Base-by-base conservation (phyloP, 2,888 invertebrate genomes). In the Cremastinae sp. region DNA sequence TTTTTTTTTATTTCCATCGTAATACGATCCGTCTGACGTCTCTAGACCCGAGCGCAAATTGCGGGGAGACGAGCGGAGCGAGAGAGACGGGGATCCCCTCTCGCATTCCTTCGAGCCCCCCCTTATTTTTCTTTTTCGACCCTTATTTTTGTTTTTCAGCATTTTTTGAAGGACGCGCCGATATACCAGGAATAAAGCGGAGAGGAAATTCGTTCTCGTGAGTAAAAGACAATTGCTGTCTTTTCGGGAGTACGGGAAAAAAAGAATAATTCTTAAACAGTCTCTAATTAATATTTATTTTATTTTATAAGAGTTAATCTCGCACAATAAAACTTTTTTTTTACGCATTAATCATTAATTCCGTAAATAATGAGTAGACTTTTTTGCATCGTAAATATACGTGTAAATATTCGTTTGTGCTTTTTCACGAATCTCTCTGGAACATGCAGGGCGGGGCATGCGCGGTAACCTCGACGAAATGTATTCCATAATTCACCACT, bases 191-290 rank as follows among this genome's bases (percentile, higher is more conserved):
- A 78, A 83, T 83, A 81, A 80, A 80, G 68, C 73, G 78, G 51
- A 79, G 83, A 74, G 84, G 85, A 86, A 84, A 84, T 84, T 87
- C 81, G 65, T 88, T 87, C 83, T 85, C 82, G 89, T 89, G 88
- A 89, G 89, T 89, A 88, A 82, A 81, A 62, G 65, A 54, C 34
- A 68, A 45, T 59, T 36, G 20, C 51, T 59, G 73, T 69, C 69
- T 49, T 49, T 73, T 61, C 64, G 53, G 69, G 73, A 38, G 47
- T 59, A 64, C 56, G 53, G 64, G 59, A 41, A 18, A 3, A 3
- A 28, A 28, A 3, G 2, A 28, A 28, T 28, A 56, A n/a, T n/a
- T n/a, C n/a, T n/a, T 1, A 34, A 8, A 8, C 9, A 18, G 10
- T 18, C 5, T 3, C 28, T 14, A 14, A 10, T 28, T 28, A 28